Evolutionary conservation across 2,113 vertebrate species (phyloP).

Genomic region (Gobius niger): DNA sequence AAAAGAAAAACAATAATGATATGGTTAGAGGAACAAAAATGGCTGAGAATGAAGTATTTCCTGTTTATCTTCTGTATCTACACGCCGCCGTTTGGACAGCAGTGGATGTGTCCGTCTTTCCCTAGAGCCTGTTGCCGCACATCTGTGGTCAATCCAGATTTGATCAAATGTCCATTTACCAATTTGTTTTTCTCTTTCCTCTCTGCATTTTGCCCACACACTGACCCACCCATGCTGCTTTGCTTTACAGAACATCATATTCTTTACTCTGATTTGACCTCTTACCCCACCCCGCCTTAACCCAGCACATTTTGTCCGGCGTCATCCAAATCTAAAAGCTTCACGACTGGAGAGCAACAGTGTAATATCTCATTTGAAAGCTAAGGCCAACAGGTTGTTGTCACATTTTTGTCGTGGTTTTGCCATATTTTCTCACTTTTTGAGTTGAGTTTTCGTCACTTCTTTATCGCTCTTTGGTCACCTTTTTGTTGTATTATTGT

Average conservation of each 20-base stretch:
- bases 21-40: slow-evolving; percentile 5
- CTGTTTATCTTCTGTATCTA: slow-evolving; percentile 31
- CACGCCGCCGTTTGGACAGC: neutral
- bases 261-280: neutral
- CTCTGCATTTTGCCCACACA: neutral
- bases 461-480: no score
- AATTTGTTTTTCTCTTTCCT: slow-evolving; percentile 30
- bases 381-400: no score
- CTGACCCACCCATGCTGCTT: neutral
- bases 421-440: no score
- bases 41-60: slow-evolving; percentile 43
- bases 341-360: no score
- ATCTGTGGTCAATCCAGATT: slow-evolving; percentile 41
- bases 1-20: neutral
- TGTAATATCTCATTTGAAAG: no score
- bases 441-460: no score
- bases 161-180: slow-evolving; percentile 56
- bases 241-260: neutral
- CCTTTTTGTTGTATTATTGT: no score
- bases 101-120: slow-evolving; percentile 46
- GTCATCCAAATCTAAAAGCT: no score
- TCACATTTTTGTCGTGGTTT: no score
- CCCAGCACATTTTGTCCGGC: no score
- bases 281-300: neutral
- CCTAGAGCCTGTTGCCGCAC: slow-evolving; percentile 33